phyloP scores from a whole-genome alignment of 1,140 invertebrate genomes.

The Arion vulgaris region DNA sequence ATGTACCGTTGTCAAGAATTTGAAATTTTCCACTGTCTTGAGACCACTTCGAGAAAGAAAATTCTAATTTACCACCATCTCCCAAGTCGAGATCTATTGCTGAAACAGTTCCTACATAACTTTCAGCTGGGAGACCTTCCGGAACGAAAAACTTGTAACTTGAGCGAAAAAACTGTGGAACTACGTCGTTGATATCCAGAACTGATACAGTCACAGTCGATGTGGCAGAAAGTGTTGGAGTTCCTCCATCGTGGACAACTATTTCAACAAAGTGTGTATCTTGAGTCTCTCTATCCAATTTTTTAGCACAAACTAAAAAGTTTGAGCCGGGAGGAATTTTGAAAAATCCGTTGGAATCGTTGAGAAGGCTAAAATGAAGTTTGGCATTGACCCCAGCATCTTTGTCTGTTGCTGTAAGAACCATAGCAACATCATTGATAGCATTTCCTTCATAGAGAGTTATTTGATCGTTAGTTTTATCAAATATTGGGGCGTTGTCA shows the following conservation, averaged over 20 bases:
- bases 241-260: slow-evolving; percentile 84
- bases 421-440: slow-evolving; percentile 48
- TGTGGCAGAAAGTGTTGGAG: slow-evolving; percentile 82
- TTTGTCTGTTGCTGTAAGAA: slow-evolving; percentile 88
- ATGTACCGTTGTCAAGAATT: slow-evolving; percentile 48
- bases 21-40: slow-evolving; percentile 45
- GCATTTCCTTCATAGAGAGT: slow-evolving; percentile 50
- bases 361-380: slow-evolving; percentile 60
- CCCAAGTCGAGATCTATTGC: slow-evolving; percentile 72
- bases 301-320: slow-evolving; percentile 71
- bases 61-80: slow-evolving; percentile 48
- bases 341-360: slow-evolving; percentile 53
- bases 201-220: slow-evolving; percentile 92
- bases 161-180: slow-evolving; percentile 64
- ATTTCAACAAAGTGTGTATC: slow-evolving; percentile 89
- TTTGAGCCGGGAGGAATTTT: slow-evolving; percentile 81
- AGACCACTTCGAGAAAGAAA: slow-evolving; percentile 36
- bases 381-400: slow-evolving; percentile 89
- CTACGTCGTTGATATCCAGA: slow-evolving; percentile 93
- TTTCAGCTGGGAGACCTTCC: slow-evolving; percentile 93
- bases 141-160: slow-evolving; percentile 82
- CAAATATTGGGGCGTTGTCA: slow-evolving; percentile 94
- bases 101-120: slow-evolving; percentile 63
- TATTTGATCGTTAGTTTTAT: slow-evolving; percentile 79
- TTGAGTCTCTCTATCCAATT: slow-evolving; percentile 86